Conservation (phyloP, 2,113 vertebrate genomes). For the Leptobrachium leishanense region DNA sequence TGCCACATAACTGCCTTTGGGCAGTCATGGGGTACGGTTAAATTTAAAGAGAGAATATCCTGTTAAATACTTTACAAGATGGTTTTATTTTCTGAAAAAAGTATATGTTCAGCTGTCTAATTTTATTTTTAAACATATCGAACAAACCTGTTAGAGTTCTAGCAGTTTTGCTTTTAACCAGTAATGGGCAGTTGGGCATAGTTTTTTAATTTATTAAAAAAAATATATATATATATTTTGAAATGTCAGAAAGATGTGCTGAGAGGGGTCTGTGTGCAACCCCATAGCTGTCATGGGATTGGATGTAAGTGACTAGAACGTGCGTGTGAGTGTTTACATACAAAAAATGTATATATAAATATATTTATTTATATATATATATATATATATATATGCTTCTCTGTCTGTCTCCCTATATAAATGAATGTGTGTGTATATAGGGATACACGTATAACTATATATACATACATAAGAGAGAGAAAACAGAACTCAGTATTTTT, state of each 20-base stretch:
- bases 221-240: slow-evolving; percentile 16
- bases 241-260: slow-evolving; percentile 28
- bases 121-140: slow-evolving; percentile 13
- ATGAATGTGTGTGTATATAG: neutral
- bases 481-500: slow-evolving; percentile 44
- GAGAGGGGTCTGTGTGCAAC: slow-evolving; percentile 18
- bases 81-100: slow-evolving; percentile 39
- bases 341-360: slow-evolving; percentile 34
- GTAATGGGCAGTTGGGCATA: slow-evolving; percentile 33
- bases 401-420: too few relatives aligned
- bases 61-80: slow-evolving; percentile 27
- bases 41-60: slow-evolving; percentile 33
- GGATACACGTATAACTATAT: slow-evolving; percentile 31
- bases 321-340: slow-evolving; percentile 49
- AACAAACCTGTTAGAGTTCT: neutral
- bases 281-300: slow-evolving; percentile 21
- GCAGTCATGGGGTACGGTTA: slow-evolving; percentile 29
- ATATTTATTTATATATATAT: slow-evolving; percentile 24
- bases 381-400: slow-evolving; percentile 27
- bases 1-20: neutral
- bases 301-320: slow-evolving; percentile 17
- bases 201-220: slow-evolving; percentile 31
- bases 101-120: slow-evolving; percentile 18
- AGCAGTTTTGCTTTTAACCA: slow-evolving; percentile 14
- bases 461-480: slow-evolving; percentile 20